Base-by-base conservation (phyloP, 2,888 invertebrate genomes). In the Diarsia rubi region DNA sequence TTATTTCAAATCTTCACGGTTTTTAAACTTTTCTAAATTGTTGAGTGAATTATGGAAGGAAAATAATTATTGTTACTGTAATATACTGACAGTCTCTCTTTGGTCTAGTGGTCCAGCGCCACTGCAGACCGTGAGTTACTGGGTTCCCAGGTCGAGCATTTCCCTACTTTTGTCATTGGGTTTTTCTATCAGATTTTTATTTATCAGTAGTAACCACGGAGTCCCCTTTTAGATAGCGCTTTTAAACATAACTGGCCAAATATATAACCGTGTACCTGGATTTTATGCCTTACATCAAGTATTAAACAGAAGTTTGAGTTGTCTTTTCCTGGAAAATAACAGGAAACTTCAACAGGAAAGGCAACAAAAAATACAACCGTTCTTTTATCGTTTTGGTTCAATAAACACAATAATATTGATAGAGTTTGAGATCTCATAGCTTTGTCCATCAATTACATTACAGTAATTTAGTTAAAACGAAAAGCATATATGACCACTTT, bases 1-100 rank as follows among this genome's bases (percentile, higher is more conserved):
- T 72, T 44, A 27, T 69, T 73, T 59, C 44, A 72, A 71, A 37
- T 16, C 24, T 64, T 80, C 42, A 57, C 66, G 31, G 60, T 78
- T 42, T 82, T 63, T 45, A 47, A 42, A 14, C 49, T 44, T 52
- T 14, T 31, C 42, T 60, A n/a, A 71, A 45, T 62, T 37, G 21
- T 42, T 78, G 24, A 49, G 19, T 14, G 31, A 59, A 12, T 19
- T 49, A 45, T 45, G n/a, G 16, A 19, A 11, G n/a, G 45, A 57
- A 5, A 3, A n/a, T 21, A n/a, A n/a, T n/a, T n/a, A 44, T n/a
- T n/a, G 42, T 19, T n/a, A 19, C 16, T 37, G 8, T 31, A 31
- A 31, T 37, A 37, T 37, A 37, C 37, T 37, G 37, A 37, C 37
- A 37, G 37, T 37, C 37, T 37, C 37, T 37, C 37, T 37, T 37